A percentile compares a stretch with the other conserved stretches of the same genome.
phyloP scores from a whole-genome alignment of 2,113 vertebrate species.

The Stomatorhinus ivindoensis region DNA sequence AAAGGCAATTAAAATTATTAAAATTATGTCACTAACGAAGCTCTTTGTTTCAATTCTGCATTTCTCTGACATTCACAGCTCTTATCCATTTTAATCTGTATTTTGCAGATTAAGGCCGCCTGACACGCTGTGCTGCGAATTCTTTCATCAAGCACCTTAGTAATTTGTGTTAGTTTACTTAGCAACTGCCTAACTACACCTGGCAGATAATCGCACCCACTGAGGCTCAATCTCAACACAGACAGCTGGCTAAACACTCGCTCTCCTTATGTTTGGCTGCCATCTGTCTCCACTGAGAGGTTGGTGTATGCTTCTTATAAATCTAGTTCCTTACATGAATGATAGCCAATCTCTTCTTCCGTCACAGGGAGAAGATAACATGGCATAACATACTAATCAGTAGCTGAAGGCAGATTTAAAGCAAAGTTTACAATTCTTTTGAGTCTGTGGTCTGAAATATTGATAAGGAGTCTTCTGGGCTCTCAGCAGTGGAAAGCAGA shows the following conservation, averaged over 20 bases:
- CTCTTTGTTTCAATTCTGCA: not conserved
- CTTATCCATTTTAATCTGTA: not conserved
- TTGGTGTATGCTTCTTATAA: not conserved
- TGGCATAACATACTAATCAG: slow-evolving; percentile 14
- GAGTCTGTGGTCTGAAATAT: slow-evolving; percentile 31
- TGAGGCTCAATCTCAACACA: not conserved
- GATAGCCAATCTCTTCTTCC: not conserved
- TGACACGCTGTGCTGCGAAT: not conserved
- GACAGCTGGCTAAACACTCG: not conserved
- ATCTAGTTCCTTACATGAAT: not conserved
- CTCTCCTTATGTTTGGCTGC: not conserved
- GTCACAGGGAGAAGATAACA: slow-evolving; percentile 3
- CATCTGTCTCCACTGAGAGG: not conserved
- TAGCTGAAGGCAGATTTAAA: slow-evolving; percentile 25
- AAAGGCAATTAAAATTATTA: not conserved
- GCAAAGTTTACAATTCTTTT: slow-evolving; percentile 22
- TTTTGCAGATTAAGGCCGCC: not conserved
- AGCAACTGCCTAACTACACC: not conserved
- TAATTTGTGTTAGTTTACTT: not conserved
- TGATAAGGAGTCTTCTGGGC: slow-evolving; percentile 27
- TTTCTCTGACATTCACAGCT: not conserved
- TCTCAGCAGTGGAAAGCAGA: slow-evolving; percentile 8
- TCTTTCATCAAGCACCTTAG: not conserved
- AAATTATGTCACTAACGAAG: not conserved
- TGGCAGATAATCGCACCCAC: not conserved